Base-by-base conservation (phyloP, 2,888 invertebrate genomes). In the Pammene fasciana region DNA sequence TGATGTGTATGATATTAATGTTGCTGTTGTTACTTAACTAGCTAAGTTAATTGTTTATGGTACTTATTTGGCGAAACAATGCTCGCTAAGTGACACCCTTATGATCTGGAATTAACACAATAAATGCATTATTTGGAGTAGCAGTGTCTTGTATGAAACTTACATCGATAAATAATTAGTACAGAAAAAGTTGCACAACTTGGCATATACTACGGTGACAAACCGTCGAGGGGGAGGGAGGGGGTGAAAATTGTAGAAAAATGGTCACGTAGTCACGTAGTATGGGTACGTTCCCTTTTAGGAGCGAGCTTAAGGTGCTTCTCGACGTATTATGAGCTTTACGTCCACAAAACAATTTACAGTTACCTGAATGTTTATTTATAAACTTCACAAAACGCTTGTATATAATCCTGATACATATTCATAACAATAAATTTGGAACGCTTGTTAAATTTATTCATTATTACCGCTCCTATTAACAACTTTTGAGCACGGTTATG, bases 21-120 rank as follows among this genome's bases (percentile, higher is more conserved):
- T 38, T 5, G 6, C 6, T 38, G 26, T 1, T 26, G 26, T 26
- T 26, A n/a, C 26, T 1, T 26, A 26, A 26, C 26, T 38, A 38
- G 9, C 7, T 9, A 1, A 50, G 5, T 11, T 11, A 50, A 50
- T 18, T 50, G 6, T 18, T 50, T 10, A 61, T 18, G 13, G 9
- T 9, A 50, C 18, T 16, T 38, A 50, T 41, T 16, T 38, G 5
- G 38, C 13, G 34, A 50, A 50, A 50, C 38, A 48, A 18, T 14
- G 36, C 14, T 59, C 14, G 6, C 38, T 57, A 61, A 55, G 56
- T 48, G 18, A 50, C 43, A 11, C 67, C 46, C 55, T 54, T 64
- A 56, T 57, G 50, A 71, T 71, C 57, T 67, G 67, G 76, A 78
- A 79, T 80, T 82, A 82, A 84, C 84, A 82, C 79, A 79, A 79